Evolutionary conservation across 2,113 vertebrate genomes (phyloP), one percentile per base, ranked within the genome.

Genomic region (Heloderma charlesbogerti): DNA sequence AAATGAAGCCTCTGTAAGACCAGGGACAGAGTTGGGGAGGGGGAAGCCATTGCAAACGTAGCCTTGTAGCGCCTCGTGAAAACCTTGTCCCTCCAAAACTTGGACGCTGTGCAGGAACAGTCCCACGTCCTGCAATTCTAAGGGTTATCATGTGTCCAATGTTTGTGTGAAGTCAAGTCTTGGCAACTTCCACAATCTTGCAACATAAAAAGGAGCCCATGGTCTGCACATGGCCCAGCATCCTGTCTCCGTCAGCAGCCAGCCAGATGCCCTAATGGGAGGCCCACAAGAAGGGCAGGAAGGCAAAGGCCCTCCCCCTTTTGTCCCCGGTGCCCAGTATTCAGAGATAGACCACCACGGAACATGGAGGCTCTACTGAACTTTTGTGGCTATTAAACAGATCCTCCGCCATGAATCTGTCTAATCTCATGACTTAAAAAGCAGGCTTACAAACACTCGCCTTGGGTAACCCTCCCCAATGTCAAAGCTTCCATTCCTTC

Each of bases 31-130:
- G 18, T 57, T 74, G 69, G 37, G 43, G 31, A 74, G 25, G 31
- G 37, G 16, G 3, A 1, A 25, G 8, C 18, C 12, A 40, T 25
- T 0, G 13, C 0, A 15, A 87, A 7, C 1, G 27, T 8, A 16
- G 37, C 13, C 63, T 34, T 84, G 25, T 16, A 22, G 43, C 43
- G 37, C 18, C 67, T 85, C 31, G n/a, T 69, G 31, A 86, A 66
- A 31, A 48, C 69, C 84, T 48, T 25, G 34, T 2, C 18, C 48
- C 66, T 43, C 37, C 69, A 71, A 29, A 71, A 34, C 69, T 4
- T 10, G 8, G 69, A 3, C 12, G 29, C 29, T 34, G 7, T 69
- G 25, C 25, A 1, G 20, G 25, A 66, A 66, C 51, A 12, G 51
- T 9, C 51, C 51, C 51, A 54, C 10, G 10, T 9, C 5, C 7